Evolutionary conservation across 1,140 invertebrate species (phyloP).

Genomic region (Ptiloglossa arizonensis): DNA sequence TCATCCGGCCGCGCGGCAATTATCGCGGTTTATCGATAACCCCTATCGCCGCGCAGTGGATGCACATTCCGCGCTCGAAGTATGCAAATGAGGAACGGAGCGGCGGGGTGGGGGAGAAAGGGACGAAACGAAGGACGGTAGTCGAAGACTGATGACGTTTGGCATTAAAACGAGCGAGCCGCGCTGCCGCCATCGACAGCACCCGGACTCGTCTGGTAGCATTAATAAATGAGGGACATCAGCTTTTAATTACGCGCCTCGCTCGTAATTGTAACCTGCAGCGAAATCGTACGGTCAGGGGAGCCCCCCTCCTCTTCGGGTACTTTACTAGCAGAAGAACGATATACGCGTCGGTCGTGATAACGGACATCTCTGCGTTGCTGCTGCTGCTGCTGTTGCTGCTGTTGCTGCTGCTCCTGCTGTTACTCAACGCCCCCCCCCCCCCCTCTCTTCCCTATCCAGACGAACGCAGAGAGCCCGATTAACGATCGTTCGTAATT

Average conservation of each 20-base stretch:
- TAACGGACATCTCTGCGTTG: slow-evolving; percentile 84
- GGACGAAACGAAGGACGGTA: neutral
- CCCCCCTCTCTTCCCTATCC: no score
- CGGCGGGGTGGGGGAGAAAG: neutral
- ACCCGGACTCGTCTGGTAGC: slow-evolving; percentile 53
- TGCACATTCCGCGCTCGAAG: slow-evolving; percentile 7
- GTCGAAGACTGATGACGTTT: slow-evolving; percentile 60
- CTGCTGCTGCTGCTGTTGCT: neutral
- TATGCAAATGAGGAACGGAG: slow-evolving; percentile 41
- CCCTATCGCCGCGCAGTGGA: neutral
- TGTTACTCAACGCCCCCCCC: no score
- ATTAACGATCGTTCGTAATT: slow-evolving; percentile 46
- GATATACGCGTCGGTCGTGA: slow-evolving; percentile 75
- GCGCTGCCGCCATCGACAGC: slow-evolving; percentile 44
- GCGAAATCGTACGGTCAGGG: slow-evolving; percentile 65
- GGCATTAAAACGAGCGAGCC: slow-evolving; percentile 59
- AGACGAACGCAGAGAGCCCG: slow-evolving; percentile 2
- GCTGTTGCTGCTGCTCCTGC: no score
- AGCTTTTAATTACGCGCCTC: slow-evolving; percentile 91
- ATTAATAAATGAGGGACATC: slow-evolving; percentile 78
- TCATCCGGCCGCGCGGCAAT: slow-evolving; percentile 21
- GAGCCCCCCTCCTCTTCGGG: slow-evolving; percentile 4
- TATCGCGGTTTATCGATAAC: slow-evolving; percentile 40
- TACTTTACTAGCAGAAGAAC: slow-evolving; percentile 41
- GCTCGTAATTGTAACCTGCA: slow-evolving; percentile 84